Evolutionary conservation across 2,797 vertebrate genomes (phyloP).

Genomic region (Zenarchopterus dispar): DNA sequence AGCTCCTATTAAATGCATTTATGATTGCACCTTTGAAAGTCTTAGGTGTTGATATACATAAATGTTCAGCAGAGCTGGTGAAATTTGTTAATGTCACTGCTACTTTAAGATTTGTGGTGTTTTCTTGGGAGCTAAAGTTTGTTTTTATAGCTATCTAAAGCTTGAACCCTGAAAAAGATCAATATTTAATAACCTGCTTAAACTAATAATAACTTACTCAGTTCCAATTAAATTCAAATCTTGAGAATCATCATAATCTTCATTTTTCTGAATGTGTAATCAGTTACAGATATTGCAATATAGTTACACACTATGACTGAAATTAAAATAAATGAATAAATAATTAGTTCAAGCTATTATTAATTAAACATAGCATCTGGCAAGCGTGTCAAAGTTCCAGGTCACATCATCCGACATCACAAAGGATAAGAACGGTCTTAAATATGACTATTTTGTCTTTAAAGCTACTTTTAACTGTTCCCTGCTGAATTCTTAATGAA

Average conservation of each 20-base stretch:
- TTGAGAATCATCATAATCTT: too few species aligned
- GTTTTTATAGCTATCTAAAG: not conserved
- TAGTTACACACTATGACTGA: not conserved
- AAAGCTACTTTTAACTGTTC: slow-evolving; percentile 74
- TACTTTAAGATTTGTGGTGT: not conserved
- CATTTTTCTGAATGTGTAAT: not conserved
- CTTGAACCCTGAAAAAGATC: not conserved
- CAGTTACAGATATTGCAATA: not conserved
- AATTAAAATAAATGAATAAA: not conserved
- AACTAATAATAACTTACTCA: too few species aligned
- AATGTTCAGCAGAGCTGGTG: not conserved
- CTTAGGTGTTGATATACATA: not conserved
- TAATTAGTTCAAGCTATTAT: not conserved
- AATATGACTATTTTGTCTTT: slow-evolving; percentile 68
- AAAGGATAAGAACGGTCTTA: slow-evolving; percentile 44
- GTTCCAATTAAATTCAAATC: too few species aligned
- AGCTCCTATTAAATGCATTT: not conserved
- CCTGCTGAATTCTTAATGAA: slow-evolving; percentile 73
- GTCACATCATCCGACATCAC: not conserved
- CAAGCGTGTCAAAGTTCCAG: not conserved
- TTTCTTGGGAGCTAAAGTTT: not conserved
- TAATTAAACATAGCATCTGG: not conserved
- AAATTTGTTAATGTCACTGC: not conserved
- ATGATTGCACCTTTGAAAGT: not conserved
- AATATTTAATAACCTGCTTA: too few species aligned